A percentile compares a stretch with the other conserved stretches of the same genome.
phyloP scores from a whole-genome alignment of 2,797 vertebrate genomes.

The Psittacula derbiana region DNA sequence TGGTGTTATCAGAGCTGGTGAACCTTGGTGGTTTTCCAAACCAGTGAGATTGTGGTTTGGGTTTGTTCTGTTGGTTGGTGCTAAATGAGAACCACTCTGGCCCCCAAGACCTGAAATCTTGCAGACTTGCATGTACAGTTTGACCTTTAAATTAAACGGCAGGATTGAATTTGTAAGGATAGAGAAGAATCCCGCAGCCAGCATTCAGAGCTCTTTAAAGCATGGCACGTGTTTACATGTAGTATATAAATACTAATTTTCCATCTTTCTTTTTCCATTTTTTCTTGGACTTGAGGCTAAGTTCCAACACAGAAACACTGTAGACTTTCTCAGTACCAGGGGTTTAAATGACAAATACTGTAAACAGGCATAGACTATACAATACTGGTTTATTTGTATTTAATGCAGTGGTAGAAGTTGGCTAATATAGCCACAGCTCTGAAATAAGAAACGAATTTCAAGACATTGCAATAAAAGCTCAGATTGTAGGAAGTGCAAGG shows the following conservation, averaged over 20 bases:
- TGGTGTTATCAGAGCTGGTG: conserved; percentile 35
- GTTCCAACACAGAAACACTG: background rate
- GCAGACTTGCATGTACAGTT: background rate
- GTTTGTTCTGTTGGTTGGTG: conserved; percentile 11
- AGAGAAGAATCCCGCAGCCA: background rate
- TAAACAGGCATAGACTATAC: background rate
- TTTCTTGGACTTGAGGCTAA: conserved; percentile 2
- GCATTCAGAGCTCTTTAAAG: background rate
- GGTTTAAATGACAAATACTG: background rate
- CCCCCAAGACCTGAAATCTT: background rate
- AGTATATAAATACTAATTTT: conserved; percentile 42
- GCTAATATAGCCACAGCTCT: background rate
- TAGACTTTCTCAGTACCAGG: background rate
- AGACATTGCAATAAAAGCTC: background rate
- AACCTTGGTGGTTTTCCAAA: conserved; percentile 18
- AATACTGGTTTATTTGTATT: background rate
- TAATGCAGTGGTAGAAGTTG: background rate
- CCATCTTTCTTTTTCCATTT: background rate
- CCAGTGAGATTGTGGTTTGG: background rate
- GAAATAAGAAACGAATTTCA: background rate
- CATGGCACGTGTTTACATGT: background rate
- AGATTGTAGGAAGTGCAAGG: background rate
- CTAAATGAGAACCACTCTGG: background rate
- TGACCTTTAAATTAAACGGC: conserved; percentile 51
- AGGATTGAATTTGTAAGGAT: background rate